Conservation (phyloP, 23 tunicate genomes). For the Phallusia fumigata region DNA sequence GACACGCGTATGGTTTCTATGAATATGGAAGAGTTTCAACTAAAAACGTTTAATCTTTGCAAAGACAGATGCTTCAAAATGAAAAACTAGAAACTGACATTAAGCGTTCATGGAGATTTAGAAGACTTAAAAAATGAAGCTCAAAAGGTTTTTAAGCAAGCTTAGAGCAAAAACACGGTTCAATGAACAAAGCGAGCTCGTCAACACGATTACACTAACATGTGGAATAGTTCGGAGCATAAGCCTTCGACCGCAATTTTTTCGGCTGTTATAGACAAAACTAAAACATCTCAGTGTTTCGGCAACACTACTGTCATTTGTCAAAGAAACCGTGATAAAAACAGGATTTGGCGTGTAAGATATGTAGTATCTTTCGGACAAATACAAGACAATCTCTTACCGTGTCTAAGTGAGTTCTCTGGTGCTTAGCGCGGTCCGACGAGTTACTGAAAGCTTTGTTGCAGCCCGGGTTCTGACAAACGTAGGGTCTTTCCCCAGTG, state of each 20-base stretch:
- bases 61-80: not conserved
- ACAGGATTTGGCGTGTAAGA: too few relatives aligned
- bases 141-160: not conserved
- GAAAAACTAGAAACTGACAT: not conserved
- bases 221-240: too few relatives aligned
- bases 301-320: too few relatives aligned
- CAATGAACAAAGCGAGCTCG: too few relatives aligned
- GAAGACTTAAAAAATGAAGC: not conserved
- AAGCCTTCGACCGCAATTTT: too few relatives aligned
- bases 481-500: slow-evolving; percentile 98
- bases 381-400: slow-evolving; percentile 20
- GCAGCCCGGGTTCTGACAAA: slow-evolving; percentile 72
- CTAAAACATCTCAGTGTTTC: too few relatives aligned
- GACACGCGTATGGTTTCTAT: slow-evolving; percentile 95
- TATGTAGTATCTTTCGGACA: too few relatives aligned
- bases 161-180: too few relatives aligned
- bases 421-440: slow-evolving; percentile 96
- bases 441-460: slow-evolving; percentile 95
- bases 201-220: too few relatives aligned
- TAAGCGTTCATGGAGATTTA: not conserved
- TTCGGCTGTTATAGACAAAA: too few relatives aligned
- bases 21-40: not conserved
- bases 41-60: not conserved
- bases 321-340: too few relatives aligned
- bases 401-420: slow-evolving; percentile 91